Conservation (phyloP, 2,888 invertebrate genomes). For the Ecliptopera silaceata region DNA sequence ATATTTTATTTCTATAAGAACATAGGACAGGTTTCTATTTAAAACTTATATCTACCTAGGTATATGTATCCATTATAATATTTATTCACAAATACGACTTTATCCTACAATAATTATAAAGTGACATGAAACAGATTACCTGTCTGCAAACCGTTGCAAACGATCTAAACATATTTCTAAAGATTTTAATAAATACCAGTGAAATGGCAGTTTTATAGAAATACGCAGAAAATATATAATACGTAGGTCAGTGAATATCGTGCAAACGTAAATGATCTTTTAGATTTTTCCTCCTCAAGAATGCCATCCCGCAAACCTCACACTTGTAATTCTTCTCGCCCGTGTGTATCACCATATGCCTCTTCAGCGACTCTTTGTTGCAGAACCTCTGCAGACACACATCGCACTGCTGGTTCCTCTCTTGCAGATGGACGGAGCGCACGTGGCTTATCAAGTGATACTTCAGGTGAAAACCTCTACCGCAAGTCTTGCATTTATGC, state of each 20-base stretch:
- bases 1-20: too few species aligned
- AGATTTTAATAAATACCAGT: too few species aligned
- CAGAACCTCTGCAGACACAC: constrained; percentile 80
- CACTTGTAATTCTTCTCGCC: constrained; percentile 82
- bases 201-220: too few species aligned
- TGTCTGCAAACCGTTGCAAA: too few species aligned
- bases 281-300: constrained; percentile 72
- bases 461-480: constrained; percentile 70
- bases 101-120: too few species aligned
- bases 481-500: constrained; percentile 74
- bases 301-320: constrained; percentile 78
- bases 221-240: too few species aligned
- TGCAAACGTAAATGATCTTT: constrained; percentile 73
- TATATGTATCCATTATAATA: too few species aligned
- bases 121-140: too few species aligned
- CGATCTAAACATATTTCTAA: too few species aligned
- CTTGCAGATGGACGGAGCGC: constrained; percentile 73
- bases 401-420: constrained; percentile 78
- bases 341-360: constrained; percentile 82
- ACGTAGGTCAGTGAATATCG: constrained; percentile 58
- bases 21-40: too few species aligned
- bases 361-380: constrained; percentile 80
- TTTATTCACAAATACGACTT: too few species aligned
- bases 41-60: too few species aligned
- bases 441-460: constrained; percentile 75